phyloP scores from a whole-genome alignment of 2,888 invertebrate species.

The Seira sanloemensis region DNA sequence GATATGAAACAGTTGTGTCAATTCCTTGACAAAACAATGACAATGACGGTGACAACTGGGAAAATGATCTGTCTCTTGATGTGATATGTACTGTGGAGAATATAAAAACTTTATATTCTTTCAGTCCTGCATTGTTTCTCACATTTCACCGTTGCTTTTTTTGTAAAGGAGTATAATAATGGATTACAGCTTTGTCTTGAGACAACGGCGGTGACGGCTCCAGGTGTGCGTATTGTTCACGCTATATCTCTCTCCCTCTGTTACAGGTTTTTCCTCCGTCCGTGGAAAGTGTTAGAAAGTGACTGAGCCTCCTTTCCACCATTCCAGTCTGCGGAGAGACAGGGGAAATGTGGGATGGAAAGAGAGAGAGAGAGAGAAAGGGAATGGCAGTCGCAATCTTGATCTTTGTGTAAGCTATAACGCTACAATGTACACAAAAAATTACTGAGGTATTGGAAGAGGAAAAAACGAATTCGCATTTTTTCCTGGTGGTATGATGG shows the following conservation, averaged over 20 bases:
- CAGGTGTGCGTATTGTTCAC: neutral
- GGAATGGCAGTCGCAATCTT: neutral
- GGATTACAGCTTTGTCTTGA: neutral
- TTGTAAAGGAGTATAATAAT: neutral
- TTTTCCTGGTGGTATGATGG: neutral
- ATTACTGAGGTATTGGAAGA: conserved; percentile 18
- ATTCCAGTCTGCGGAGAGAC: conserved; percentile 25
- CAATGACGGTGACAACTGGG: conserved; percentile 19
- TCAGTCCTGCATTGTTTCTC: too few relatives aligned
- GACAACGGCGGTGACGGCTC: neutral
- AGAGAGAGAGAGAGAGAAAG: neutral
- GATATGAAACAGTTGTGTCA: neutral
- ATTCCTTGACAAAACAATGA: neutral
- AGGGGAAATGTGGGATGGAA: conserved; percentile 49
- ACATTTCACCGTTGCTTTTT: neutral
- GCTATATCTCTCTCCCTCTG: too few relatives aligned
- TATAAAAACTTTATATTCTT: neutral
- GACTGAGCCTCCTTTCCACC: conserved; percentile 10
- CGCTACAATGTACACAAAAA: neutral
- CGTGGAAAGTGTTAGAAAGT: neutral
- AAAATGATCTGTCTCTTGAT: conserved; percentile 36
- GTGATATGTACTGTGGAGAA: neutral
- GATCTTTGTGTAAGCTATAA: neutral
- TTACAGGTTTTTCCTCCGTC: too few relatives aligned
- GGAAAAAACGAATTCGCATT: neutral